Evolutionary conservation across 2,797 vertebrate genomes (phyloP), one percentile per base, ranked within the genome.

Genomic region (Phoxinus dragarum): DNA sequence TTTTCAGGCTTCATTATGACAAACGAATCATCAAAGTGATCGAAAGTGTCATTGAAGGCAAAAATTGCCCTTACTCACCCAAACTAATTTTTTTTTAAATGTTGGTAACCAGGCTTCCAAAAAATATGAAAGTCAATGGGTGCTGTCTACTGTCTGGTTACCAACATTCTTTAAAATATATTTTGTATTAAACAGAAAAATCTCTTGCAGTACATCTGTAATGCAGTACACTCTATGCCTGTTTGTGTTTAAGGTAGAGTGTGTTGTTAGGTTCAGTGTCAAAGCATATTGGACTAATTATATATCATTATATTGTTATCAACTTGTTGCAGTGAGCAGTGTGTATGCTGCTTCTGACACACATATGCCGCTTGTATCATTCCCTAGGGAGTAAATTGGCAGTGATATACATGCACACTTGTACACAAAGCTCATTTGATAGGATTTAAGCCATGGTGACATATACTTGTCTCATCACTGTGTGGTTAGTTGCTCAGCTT

Each of bases 241-340:
- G 17, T 54, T 69, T 71, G 36, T 84, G 17, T 54, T 69, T 71
- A 44, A 83, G 69, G 42, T 38, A 16, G 52, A 61, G 68, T 47
- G 27, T 36, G 9, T 64, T 69, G 85, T 76, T 74, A 49, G 31
- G 44, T 85, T 80, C 68, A 72, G 40, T 27, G 52, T 78, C 75
- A 79, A 79, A 85, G 31, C 67, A 72, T 72, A 79, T 68, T 85
- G 49, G 19, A 34, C 67, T 85, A 85, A 85, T 73, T 85, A 66
- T 73, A 85, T 77, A 80, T 85, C 67, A 79, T 79, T 79, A 79
- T 73, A 80, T 64, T 85, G 73, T 44, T 84, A 72, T 72, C 49
- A 69, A 38, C 52, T 44, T 82, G 67, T 59, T 85, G 54, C 52
- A 73, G 54, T 27, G 54, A 85, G 54, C 42, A n/a, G 10, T 59